A percentile compares a stretch with the other conserved stretches of the same genome.
These are phyloP conservation scores for Scaptodrosophila lebanonensis DNA, from an alignment of 1,140 invertebrate species.

Conservation along the genomic window DNA sequence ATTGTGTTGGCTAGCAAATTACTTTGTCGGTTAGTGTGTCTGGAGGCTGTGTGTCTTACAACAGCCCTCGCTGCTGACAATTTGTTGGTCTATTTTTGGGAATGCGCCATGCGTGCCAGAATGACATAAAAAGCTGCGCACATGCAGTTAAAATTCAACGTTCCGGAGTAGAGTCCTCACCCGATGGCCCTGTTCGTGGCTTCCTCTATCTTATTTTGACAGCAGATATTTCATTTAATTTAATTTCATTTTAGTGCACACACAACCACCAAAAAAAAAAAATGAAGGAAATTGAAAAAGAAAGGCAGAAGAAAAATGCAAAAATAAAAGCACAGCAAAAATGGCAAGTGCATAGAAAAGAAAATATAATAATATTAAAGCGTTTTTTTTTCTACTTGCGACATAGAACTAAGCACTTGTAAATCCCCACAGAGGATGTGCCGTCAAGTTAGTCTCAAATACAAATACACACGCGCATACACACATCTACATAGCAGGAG, in stretches of 20 bases:
- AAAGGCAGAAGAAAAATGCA: constrained; percentile 19
- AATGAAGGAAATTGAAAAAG: constrained; percentile 27
- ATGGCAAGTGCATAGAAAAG: constrained; percentile 59
- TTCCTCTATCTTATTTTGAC: constrained; percentile 26
- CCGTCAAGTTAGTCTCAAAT: constrained; percentile 73
- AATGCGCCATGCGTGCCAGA: no score
- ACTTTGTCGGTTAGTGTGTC: constrained; percentile 8
- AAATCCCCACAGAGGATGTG: constrained; percentile 75
- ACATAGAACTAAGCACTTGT: constrained; percentile 76
- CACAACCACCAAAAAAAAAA: constrained; percentile 14
- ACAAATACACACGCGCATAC: constrained; percentile 50
- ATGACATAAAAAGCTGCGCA: no score
- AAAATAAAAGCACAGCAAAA: constrained; percentile 1
- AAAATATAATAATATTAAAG: constrained; percentile 76
- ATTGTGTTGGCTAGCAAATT: not conserved
- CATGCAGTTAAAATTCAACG: no score
- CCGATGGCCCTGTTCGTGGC: no score
- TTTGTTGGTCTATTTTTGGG: constrained; percentile 29
- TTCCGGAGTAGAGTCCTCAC: no score
- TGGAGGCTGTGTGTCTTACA: constrained; percentile 30
- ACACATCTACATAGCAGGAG: not conserved
- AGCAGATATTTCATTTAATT: constrained; percentile 63
- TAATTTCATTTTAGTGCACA: constrained; percentile 33
- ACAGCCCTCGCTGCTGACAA: constrained; percentile 36
- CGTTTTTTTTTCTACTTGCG: constrained; percentile 72